Evolutionary conservation across 2,888 invertebrate genomes (phyloP).

Genomic region (Omphaloscelis lunosa): DNA sequence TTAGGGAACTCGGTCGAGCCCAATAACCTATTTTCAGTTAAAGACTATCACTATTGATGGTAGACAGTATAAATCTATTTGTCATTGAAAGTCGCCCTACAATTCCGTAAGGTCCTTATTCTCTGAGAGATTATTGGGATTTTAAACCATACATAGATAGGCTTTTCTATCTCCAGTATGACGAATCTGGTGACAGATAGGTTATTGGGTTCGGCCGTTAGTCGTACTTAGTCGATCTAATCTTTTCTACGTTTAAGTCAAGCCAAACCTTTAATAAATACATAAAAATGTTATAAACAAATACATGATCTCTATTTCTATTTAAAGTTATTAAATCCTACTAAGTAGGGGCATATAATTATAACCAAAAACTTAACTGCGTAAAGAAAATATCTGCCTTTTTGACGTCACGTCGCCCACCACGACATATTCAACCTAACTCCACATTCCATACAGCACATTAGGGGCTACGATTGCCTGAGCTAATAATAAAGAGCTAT

Average conservation of each 20-base stretch:
- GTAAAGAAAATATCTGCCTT: neutral
- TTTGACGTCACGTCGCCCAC: constrained; percentile 2
- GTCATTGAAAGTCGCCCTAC: too few species aligned
- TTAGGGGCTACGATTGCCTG: constrained; percentile 33
- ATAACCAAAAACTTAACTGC: neutral
- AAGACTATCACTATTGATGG: too few species aligned
- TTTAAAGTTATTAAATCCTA: neutral
- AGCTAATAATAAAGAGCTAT: constrained; percentile 34
- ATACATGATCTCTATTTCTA: neutral
- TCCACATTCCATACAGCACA: constrained; percentile 42
- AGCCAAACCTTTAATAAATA: too few species aligned
- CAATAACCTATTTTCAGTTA: neutral
- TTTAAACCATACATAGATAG: too few species aligned
- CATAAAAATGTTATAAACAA: too few species aligned
- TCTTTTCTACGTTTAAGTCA: neutral
- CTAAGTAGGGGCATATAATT: neutral
- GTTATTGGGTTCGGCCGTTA: too few species aligned
- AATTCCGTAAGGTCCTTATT: too few species aligned
- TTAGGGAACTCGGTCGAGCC: too few species aligned
- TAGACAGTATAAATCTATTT: too few species aligned
- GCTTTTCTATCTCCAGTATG: too few species aligned
- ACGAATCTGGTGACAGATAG: too few species aligned
- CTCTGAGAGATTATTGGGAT: too few species aligned
- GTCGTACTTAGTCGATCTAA: neutral
- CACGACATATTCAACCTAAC: neutral